Evolutionary conservation across 2,113 vertebrate genomes (phyloP).

Genomic region (Lepisosteus oculatus): DNA sequence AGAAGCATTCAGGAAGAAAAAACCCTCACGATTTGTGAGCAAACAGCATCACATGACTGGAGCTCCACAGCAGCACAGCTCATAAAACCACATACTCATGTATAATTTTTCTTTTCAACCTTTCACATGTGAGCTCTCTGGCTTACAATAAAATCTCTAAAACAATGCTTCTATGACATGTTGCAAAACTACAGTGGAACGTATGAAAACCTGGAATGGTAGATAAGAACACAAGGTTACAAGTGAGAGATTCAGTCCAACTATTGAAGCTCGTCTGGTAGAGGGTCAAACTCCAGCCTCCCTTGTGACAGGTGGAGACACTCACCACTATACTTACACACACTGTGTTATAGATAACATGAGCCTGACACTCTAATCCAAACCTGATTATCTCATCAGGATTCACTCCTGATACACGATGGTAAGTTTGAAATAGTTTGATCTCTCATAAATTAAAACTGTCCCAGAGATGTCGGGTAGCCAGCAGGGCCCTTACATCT

Average conservation of each 20-base stretch:
- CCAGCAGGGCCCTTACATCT: conserved; percentile 8
- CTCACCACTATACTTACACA: too few species aligned
- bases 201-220: too few species aligned
- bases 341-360: too few species aligned
- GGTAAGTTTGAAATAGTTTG: neutral
- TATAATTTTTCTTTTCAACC: conserved; percentile 18
- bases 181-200: too few species aligned
- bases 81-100: conserved; percentile 27
- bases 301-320: too few species aligned
- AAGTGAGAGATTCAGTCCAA: too few species aligned
- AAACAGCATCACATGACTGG: conserved; percentile 41
- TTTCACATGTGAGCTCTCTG: conserved; percentile 17
- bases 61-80: conserved; percentile 23
- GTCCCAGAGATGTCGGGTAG: conserved; percentile 1
- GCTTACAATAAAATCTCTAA: neutral
- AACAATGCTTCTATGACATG: neutral
- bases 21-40: conserved; percentile 37
- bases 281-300: too few species aligned
- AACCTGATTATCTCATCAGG: too few species aligned
- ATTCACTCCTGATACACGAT: too few species aligned
- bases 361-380: too few species aligned
- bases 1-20: conserved; percentile 35
- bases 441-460: conserved; percentile 8
- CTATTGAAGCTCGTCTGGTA: too few species aligned
- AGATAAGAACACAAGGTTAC: too few species aligned